These are phyloP conservation scores for Dysidea cf. avara DNA, from an alignment of 37 sponge, comb jelly and placozoan genomes.

Conservation along the genomic window DNA sequence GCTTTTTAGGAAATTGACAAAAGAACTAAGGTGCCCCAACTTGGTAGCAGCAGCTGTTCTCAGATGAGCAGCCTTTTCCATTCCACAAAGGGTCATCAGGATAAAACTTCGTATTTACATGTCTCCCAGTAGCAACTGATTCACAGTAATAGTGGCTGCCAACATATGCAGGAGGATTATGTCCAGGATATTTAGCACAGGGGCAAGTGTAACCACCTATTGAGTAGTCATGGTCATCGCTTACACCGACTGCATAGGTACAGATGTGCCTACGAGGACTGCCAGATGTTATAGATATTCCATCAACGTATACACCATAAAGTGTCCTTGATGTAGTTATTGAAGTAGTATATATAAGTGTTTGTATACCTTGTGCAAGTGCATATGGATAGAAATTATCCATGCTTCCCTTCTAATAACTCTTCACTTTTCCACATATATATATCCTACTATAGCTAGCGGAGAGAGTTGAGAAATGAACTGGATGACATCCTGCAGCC, in stretches of 20 bases:
- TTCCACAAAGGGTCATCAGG: constrained; percentile 45
- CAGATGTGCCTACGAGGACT: constrained; percentile 25
- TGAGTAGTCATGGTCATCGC: no score
- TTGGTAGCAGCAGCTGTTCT: no score
- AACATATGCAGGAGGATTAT: constrained; percentile 4
- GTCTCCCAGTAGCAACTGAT: not conserved
- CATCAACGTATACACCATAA: constrained; percentile 20
- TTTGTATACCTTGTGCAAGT: not conserved
- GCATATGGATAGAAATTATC: constrained; percentile 1
- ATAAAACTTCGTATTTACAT: not conserved
- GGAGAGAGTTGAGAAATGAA: not conserved
- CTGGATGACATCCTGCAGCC: not conserved
- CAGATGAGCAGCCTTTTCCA: constrained; percentile 24
- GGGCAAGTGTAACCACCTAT: no score
- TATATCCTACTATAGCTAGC: not conserved
- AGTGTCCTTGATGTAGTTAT: no score
- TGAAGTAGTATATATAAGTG: no score
- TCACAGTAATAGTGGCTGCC: constrained; percentile 23
- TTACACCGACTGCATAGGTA: not conserved
- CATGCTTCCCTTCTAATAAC: not conserved
- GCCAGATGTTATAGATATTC: constrained; percentile 23
- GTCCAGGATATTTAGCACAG: not conserved
- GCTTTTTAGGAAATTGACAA: not conserved
- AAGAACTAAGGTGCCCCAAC: constrained; percentile 42
- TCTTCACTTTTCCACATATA: constrained; percentile 6